Evolutionary conservation across 2,797 vertebrate species (phyloP), one percentile per base, ranked within the genome.

Genomic region (Dromococcyx pavoninus): DNA sequence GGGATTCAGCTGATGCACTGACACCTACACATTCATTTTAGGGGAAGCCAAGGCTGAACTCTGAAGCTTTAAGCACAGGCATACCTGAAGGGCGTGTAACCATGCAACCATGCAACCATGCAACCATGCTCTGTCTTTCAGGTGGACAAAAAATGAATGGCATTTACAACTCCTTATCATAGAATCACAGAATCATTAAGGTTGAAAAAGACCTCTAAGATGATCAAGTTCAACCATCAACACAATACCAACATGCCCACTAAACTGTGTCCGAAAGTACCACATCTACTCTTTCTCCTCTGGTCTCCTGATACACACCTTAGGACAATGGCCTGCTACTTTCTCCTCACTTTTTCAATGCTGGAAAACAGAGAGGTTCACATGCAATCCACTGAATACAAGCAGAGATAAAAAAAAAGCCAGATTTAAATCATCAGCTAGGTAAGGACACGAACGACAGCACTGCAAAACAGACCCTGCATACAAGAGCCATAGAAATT

Each of bases 51-150:
- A 75, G 61, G 72, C 61, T 66, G 44, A 83, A 74, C 67, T 67
- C 84, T 2, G 53, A 77, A 58, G 79, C 61, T 70, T 46, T 8
- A 61, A 37, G 54, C 58, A 35, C 8, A 70, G 4, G 19, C 48
- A 53, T 35, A 67, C 48, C 25, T 14, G 27, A 50, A 78, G 46
- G 66, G 57, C 7, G 22, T 14, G 48, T 8, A 66, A 76, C 25
- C 23, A 2, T 0, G 19, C 30, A 62, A 75, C 25, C 23, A 2
- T 0, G 19, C 30, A 62, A 75, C 25, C 23, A 2, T 0, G 19
- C 30, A 62, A 75, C 25, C 23, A 1, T 0, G 17, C 37, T 86
- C 88, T 32, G 51, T 33, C 58, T 10, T 37, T 13, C 82, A 43
- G 57, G 17, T 39, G 72, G 69, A 35, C 72, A 12, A 37, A 28